Percentiles rank a stretch among this genome's conserved stretches.
These are phyloP conservation scores for Numenius phaeopus DNA, from an alignment of 2,797 vertebrate species.

Conservation along the genomic window DNA sequence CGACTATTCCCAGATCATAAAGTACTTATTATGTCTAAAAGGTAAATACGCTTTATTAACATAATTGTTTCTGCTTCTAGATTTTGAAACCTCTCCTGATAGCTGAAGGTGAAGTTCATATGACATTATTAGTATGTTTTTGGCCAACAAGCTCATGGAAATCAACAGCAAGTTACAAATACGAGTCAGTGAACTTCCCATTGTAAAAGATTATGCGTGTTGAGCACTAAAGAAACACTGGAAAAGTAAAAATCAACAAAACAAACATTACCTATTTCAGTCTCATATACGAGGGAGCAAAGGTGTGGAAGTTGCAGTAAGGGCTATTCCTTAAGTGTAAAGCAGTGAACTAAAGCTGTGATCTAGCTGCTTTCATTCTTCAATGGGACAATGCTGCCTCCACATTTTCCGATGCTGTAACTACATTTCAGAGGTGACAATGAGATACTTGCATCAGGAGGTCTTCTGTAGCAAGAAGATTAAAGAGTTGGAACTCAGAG, in stretches of 20 bases:
- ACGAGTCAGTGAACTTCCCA: not conserved
- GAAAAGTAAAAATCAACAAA: not conserved
- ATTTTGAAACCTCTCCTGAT: slow-evolving; percentile 4
- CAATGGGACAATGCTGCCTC: slow-evolving; percentile 54
- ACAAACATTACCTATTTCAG: not conserved
- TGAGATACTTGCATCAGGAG: not conserved
- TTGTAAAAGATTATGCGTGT: not conserved
- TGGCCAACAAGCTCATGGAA: not conserved
- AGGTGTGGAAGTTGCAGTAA: not conserved
- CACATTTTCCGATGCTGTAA: slow-evolving; percentile 29
- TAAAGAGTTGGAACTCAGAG: not conserved
- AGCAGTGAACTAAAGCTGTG: not conserved
- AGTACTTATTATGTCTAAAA: not conserved
- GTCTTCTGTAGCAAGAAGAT: not conserved
- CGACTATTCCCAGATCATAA: not conserved
- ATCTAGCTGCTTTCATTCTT: not conserved
- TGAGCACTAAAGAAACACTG: not conserved
- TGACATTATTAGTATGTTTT: not conserved
- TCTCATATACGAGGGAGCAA: not conserved
- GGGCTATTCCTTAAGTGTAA: not conserved
- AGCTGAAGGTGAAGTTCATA: not conserved
- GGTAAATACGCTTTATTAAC: slow-evolving; percentile 1
- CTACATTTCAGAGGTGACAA: slow-evolving; percentile 39
- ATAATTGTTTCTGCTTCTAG: slow-evolving; percentile 16
- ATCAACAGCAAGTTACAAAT: not conserved